Percentiles rank a stretch among this genome's conserved stretches.
These are phyloP conservation scores for Aramus guarauna DNA, from an alignment of 2,113 vertebrate species.

Conservation along the genomic window DNA sequence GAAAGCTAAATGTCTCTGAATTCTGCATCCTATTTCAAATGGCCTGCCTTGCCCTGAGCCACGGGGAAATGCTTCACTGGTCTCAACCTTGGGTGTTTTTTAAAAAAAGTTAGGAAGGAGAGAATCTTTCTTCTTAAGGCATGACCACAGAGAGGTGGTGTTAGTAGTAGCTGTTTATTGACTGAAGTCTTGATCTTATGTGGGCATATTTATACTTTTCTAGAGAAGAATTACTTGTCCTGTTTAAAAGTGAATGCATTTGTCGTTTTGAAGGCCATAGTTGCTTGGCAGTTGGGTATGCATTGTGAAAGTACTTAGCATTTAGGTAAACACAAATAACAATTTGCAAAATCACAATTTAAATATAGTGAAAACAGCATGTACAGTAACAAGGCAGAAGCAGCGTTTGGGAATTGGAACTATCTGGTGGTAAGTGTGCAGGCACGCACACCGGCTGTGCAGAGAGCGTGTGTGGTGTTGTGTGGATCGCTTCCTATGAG, in stretches of 20 bases:
- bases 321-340: not conserved
- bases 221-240: not conserved
- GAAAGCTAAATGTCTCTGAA: not conserved
- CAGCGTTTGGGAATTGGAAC: not conserved
- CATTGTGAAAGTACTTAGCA: not conserved
- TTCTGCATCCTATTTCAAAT: not conserved
- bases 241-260: not conserved
- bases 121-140: not conserved
- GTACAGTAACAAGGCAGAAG: not conserved
- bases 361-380: not conserved
- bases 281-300: not conserved
- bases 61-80: not conserved
- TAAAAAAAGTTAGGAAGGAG: not conserved
- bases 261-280: not conserved
- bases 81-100: not conserved
- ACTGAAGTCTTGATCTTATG: not conserved
- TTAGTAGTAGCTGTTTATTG: not conserved
- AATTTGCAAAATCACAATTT: not conserved
- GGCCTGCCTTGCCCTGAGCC: not conserved
- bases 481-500: not conserved
- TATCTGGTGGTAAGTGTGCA: fast-evolving
- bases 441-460: fast-evolving
- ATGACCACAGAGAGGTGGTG: not conserved
- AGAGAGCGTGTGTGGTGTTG: fast-evolving
- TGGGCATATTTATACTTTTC: not conserved